A percentile compares a stretch with the other conserved stretches of the same genome.
These are phyloP conservation scores for Cheilosia soror DNA, from an alignment of 2,888 invertebrate species.

Conservation along the genomic window DNA sequence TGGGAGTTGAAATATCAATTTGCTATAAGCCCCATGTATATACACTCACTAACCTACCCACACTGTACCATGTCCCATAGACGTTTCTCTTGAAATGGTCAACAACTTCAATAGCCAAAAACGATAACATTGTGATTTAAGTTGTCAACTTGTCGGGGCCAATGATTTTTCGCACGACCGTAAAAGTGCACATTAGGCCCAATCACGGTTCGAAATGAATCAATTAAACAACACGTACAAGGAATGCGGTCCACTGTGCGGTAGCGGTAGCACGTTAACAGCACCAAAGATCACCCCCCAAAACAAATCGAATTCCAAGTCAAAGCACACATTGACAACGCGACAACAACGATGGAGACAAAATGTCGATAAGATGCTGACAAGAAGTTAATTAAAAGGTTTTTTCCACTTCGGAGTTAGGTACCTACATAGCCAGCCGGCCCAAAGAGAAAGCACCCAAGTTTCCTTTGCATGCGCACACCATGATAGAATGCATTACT, in stretches of 20 bases:
- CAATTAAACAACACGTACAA: constrained; percentile 71
- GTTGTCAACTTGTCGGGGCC: constrained; percentile 61
- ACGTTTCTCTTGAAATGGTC: neutral
- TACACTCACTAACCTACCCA: too few species aligned
- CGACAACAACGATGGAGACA: constrained; percentile 36
- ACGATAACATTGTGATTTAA: constrained; percentile 42
- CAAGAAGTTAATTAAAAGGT: constrained; percentile 75
- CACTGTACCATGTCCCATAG: neutral
- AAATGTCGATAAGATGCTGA: constrained; percentile 69
- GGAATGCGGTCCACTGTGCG: constrained; percentile 49
- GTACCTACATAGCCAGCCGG: neutral
- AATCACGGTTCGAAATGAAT: constrained; percentile 63
- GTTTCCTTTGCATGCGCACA: constrained; percentile 46
- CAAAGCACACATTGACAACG: constrained; percentile 2
- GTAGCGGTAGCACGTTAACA: constrained; percentile 34
- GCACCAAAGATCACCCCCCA: constrained; percentile 47
- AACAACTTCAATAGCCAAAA: constrained; percentile 31
- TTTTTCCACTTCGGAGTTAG: constrained; percentile 49
- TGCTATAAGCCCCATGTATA: too few species aligned
- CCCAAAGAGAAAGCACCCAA: constrained; percentile 67
- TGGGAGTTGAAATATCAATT: too few species aligned
- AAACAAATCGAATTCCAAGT: constrained; percentile 50
- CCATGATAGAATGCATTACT: neutral
- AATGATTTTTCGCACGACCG: constrained; percentile 71
- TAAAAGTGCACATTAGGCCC: constrained; percentile 66